Conservation (phyloP, 2,797 vertebrate species). For the Mus caroli region DNA sequence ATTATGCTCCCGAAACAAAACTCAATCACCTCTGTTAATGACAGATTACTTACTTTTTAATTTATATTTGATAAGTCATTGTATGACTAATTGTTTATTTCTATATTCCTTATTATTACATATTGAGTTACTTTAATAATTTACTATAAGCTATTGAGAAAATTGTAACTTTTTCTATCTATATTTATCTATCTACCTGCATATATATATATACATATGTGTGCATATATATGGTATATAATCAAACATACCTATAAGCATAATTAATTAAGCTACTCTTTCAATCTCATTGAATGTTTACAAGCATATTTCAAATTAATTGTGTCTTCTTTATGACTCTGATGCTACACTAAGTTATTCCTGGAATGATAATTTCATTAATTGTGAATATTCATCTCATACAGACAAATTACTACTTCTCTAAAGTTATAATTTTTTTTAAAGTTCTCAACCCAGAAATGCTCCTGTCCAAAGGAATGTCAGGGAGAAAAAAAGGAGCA, state of each 20-base stretch:
- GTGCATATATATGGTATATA: neutral
- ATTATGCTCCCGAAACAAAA: neutral
- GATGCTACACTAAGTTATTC: neutral
- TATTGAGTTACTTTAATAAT: neutral
- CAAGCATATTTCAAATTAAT: slow-evolving; percentile 1
- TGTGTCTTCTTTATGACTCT: neutral
- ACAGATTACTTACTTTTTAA: neutral
- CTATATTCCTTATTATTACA: neutral
- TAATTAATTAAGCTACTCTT: neutral
- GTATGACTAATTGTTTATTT: neutral
- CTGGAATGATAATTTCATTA: neutral
- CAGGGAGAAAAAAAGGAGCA: too few species aligned
- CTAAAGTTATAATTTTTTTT: neutral
- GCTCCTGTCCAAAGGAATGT: too few species aligned
- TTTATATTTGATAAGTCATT: neutral
- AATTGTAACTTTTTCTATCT: neutral
- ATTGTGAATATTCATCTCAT: neutral
- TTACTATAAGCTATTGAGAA: neutral
- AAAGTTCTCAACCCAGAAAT: too few species aligned
- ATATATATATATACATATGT: neutral
- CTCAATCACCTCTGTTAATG: neutral
- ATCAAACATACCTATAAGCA: neutral
- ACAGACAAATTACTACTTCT: neutral
- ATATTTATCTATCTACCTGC: too few species aligned
- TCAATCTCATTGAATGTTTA: neutral